These are phyloP conservation scores for Thryonomys swinderianus DNA, from an alignment of 2,113 vertebrate genomes.

Conservation along the genomic window DNA sequence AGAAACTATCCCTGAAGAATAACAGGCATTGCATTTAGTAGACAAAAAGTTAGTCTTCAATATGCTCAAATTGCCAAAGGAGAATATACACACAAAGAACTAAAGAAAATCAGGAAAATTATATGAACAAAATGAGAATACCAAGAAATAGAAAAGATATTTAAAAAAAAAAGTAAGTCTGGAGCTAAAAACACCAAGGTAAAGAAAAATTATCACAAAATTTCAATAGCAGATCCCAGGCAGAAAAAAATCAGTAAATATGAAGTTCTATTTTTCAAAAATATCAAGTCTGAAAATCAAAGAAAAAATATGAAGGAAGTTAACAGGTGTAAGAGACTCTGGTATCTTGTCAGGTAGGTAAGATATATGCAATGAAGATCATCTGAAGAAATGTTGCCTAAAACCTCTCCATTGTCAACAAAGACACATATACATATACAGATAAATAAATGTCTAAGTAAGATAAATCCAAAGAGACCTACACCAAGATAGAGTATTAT, in stretches of 20 bases:
- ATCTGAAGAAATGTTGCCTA: background rate
- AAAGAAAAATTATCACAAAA: background rate
- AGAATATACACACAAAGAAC: background rate
- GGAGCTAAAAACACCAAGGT: background rate
- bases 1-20: background rate
- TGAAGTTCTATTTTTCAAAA: background rate
- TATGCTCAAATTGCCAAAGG: background rate
- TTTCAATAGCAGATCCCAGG: background rate
- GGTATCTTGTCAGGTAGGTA: background rate
- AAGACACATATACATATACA: background rate
- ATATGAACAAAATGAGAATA: slow-evolving; percentile 46
- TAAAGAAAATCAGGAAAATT: background rate
- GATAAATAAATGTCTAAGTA: background rate
- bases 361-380: background rate
- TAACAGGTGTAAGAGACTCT: background rate
- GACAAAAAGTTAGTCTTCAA: background rate
- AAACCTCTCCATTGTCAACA: background rate
- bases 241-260: background rate
- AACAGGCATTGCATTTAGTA: background rate
- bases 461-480: background rate
- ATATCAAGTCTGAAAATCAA: background rate
- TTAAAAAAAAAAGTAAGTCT: background rate
- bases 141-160: background rate
- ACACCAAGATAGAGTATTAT: background rate
- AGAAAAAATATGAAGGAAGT: background rate